phyloP scores from a whole-genome alignment of 2,113 vertebrate genomes.

The Kryptolebias marmoratus region DNA sequence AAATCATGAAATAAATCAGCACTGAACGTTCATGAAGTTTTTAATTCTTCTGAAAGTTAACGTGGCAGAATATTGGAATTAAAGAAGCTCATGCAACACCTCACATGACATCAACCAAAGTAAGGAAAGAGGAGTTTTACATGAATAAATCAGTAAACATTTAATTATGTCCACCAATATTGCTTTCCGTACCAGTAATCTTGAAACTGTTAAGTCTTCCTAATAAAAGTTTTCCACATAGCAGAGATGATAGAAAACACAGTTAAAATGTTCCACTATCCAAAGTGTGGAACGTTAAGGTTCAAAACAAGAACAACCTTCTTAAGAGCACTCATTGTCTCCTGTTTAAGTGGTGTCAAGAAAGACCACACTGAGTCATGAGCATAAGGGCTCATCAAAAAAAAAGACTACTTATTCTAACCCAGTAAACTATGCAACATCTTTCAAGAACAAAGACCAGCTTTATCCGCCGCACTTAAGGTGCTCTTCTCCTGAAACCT shows the following conservation, averaged over 20 bases:
- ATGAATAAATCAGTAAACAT: not conserved
- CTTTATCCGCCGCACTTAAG: slow-evolving; percentile 68
- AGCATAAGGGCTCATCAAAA: slow-evolving; percentile 50
- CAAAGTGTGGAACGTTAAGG: slow-evolving; percentile 31
- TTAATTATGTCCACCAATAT: not conserved
- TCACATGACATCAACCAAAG: not conserved
- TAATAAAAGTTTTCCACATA: not conserved
- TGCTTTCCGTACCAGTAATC: not conserved
- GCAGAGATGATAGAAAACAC: not conserved
- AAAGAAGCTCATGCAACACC: not conserved
- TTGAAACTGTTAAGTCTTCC: not conserved
- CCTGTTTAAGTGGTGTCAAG: slow-evolving; percentile 75
- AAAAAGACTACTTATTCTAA: slow-evolving; percentile 58
- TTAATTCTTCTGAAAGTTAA: not conserved
- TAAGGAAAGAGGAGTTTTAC: not conserved
- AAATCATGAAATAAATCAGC: not conserved
- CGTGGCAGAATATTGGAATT: not conserved
- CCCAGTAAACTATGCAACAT: slow-evolving; percentile 53
- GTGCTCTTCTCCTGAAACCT: slow-evolving; percentile 58
- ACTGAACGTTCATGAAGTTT: not conserved
- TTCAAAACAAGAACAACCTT: slow-evolving; percentile 49
- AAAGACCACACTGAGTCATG: slow-evolving; percentile 61
- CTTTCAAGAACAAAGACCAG: slow-evolving; percentile 64
- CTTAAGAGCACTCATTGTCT: slow-evolving; percentile 74
- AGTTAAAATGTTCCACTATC: slow-evolving; percentile 27